Evolutionary conservation across 2,888 invertebrate species (phyloP), one percentile per base, ranked within the genome.

Genomic region (Doris montereyensis): DNA sequence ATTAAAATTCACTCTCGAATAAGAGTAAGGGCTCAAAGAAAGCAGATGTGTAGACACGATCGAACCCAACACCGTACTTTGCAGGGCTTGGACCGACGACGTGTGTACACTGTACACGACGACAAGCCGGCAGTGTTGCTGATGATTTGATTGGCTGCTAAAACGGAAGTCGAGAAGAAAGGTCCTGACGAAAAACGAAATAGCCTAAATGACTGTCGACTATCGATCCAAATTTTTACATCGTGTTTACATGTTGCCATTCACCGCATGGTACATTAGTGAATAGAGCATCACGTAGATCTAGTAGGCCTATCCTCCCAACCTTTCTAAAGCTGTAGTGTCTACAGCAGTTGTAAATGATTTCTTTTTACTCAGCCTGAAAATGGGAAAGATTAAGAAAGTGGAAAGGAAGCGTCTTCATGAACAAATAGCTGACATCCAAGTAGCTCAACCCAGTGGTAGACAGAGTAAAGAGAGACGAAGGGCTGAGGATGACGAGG

Each of bases 31-130:
- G n/a, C n/a, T n/a, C n/a, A n/a, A n/a, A n/a, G n/a, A n/a, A n/a
- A n/a, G n/a, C n/a, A n/a, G n/a, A n/a, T n/a, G 70, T 70, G 70
- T 67, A 67, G 17, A 67, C 67, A n/a, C n/a, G n/a, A n/a, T n/a
- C n/a, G n/a, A n/a, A n/a, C 2, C 32, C n/a, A 68, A 68, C 21
- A 3, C 3, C 35, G 17, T 34, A 5, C 32, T 34, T 5, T 32
- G 32, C 62, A 62, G 62, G 17, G 4, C 21, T 28, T 34, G 70
- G 17, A 24, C 24, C 0, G n/a, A 8, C 52, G 17, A 52, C 41
- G 65, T 65, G 67, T 77, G n/a, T n/a, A n/a, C n/a, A n/a, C n/a
- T 41, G 77, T 78, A 78, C 78, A 78, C 78, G 78, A 78, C 73
- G 24, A 73, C 78, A 78, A 65, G 67, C 78, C 78, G 78, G 78